A percentile compares a stretch with the other conserved stretches of the same genome.
These are phyloP conservation scores for Drosophila nasuta DNA, from an alignment of 1,140 invertebrate species.

Conservation along the genomic window DNA sequence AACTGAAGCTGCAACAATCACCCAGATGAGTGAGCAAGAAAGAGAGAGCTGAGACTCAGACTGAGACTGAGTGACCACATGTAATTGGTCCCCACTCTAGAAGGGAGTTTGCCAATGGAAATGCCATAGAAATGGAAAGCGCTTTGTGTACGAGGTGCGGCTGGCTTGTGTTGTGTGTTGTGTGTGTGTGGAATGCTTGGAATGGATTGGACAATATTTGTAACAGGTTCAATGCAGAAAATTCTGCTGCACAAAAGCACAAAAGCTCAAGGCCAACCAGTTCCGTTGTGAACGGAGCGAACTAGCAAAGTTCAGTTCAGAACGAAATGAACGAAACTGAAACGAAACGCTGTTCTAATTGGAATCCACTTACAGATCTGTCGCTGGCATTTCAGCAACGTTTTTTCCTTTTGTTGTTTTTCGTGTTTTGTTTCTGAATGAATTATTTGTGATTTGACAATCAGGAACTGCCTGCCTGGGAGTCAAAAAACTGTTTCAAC, in stretches of 20 bases:
- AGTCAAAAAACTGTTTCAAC: constrained; percentile 52
- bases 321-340: not conserved
- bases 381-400: constrained; percentile 9
- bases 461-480: constrained; percentile 13
- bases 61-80: not conserved
- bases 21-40: not conserved
- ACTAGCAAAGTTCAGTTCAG: constrained; percentile 2
- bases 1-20: constrained; percentile 8
- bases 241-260: not conserved
- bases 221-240: constrained; percentile 53
- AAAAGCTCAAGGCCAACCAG: constrained; percentile 44
- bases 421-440: not conserved
- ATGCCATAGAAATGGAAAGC: constrained; percentile 52
- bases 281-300: not conserved
- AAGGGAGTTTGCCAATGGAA: constrained; percentile 37
- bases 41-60: not conserved
- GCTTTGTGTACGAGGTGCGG: constrained; percentile 1
- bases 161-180: too few relatives aligned
- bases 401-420: too few relatives aligned
- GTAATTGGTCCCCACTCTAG: not conserved
- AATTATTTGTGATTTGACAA: constrained; percentile 1
- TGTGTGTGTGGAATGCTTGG: constrained; percentile 26
- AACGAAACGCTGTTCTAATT: constrained; percentile 25
- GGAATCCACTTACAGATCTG: constrained; percentile 22
- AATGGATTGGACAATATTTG: constrained; percentile 23